Evolutionary conservation across 1,140 invertebrate genomes (phyloP).

Genomic region (Phymorhynchus buccinoides): DNA sequence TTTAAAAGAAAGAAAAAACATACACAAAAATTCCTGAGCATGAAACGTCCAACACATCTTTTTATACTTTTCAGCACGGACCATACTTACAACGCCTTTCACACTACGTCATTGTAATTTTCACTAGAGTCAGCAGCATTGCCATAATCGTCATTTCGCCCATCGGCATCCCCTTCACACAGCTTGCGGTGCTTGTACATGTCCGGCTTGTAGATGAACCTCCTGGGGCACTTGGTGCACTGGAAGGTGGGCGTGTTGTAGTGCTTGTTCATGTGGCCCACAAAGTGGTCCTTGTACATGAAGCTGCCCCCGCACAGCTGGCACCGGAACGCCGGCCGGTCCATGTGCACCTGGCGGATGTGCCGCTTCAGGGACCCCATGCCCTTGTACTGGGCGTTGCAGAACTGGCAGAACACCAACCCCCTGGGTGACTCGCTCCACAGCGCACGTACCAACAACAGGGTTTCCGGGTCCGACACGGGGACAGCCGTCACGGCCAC

Average conservation of each 20-base stretch:
- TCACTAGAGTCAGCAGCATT: not conserved
- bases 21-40: not conserved
- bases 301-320: not conserved
- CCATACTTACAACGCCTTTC: no score
- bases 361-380: not conserved
- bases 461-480: not conserved
- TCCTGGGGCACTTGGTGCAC: slow-evolving; percentile 18
- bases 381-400: slow-evolving; percentile 7
- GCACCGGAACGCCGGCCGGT: not conserved
- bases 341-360: not conserved
- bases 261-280: slow-evolving; percentile 25
- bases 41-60: not conserved
- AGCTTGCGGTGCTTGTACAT: not conserved
- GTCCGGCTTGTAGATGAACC: not conserved
- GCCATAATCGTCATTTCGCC: not conserved
- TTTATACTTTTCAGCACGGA: not conserved
- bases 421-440: not conserved
- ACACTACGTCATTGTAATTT: not conserved
- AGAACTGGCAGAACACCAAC: not conserved
- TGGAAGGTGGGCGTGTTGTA: not conserved
- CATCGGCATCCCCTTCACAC: not conserved
- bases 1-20: no score
- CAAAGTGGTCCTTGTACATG: slow-evolving; percentile 26
- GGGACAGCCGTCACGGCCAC: no score
- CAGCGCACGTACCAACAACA: not conserved